Percentiles rank a stretch among this genome's conserved stretches.
These are phyloP conservation scores for Caerostris darwini DNA, from an alignment of 1,140 invertebrate species.

Conservation along the genomic window DNA sequence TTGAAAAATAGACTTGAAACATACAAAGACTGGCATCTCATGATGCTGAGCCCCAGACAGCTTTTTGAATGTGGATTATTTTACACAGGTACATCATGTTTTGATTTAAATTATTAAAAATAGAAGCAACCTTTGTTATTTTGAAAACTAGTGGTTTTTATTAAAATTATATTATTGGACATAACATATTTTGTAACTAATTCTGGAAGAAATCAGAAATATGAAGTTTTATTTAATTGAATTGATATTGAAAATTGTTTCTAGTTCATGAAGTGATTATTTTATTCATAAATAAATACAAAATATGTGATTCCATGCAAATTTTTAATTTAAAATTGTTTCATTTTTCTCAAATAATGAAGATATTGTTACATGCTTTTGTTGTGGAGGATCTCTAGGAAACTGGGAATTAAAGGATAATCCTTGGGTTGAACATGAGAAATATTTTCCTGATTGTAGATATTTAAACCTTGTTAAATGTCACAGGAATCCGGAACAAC, in stretches of 20 bases:
- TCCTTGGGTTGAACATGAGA: conserved; percentile 93
- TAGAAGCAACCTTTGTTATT: not conserved
- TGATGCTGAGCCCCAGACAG: conserved; percentile 87
- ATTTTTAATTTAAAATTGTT: not conserved
- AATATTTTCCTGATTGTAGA: conserved; percentile 90
- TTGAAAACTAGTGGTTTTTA: not conserved
- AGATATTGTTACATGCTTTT: conserved; percentile 92
- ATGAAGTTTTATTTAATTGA: no score
- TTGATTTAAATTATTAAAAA: not conserved
- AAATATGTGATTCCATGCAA: no score
- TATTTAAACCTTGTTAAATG: conserved; percentile 85
- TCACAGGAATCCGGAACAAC: not conserved
- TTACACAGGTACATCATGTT: conserved; percentile 86
- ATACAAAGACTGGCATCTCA: conserved; percentile 81
- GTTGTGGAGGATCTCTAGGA: conserved; percentile 92
- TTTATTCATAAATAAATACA: no score
- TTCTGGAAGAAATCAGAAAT: no score
- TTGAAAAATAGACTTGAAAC: conserved; percentile 60
- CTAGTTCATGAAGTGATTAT: no score
- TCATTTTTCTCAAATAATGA: conserved; percentile 84
- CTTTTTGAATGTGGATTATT: conserved; percentile 94
- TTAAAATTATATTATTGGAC: no score
- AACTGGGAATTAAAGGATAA: conserved; percentile 93
- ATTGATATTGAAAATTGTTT: no score
- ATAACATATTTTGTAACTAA: no score